Evolutionary conservation across 2,113 vertebrate species (phyloP).

Genomic region (Grallaria varia): DNA sequence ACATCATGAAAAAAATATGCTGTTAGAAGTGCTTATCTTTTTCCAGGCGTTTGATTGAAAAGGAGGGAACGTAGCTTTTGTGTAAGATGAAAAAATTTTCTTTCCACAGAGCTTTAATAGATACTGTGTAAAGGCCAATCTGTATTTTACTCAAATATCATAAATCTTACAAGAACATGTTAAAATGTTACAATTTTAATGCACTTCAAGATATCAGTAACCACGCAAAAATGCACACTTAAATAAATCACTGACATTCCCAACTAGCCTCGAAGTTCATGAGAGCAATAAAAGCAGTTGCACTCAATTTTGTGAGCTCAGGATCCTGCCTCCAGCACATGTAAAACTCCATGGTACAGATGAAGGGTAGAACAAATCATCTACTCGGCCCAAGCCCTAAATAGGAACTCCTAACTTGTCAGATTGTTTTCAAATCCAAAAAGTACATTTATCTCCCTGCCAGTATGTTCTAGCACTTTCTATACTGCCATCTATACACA

Average conservation of each 20-base stretch:
- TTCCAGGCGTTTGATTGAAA: not conserved
- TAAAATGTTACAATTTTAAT: not conserved
- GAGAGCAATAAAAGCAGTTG: fast-evolving
- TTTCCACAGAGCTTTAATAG: not conserved
- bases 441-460: not conserved
- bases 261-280: not conserved
- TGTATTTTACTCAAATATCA: not conserved
- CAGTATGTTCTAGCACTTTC: not conserved
- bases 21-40: not conserved
- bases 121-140: not conserved
- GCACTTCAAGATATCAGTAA: not conserved
- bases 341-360: not conserved
- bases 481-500: not conserved
- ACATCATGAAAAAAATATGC: not conserved
- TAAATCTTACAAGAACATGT: not conserved
- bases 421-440: not conserved
- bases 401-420: not conserved
- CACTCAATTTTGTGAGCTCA: not conserved
- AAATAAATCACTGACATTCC: not conserved
- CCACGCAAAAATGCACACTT: not conserved
- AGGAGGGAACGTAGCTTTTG: not conserved
- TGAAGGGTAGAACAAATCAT: not conserved
- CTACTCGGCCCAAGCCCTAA: not conserved
- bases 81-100: not conserved
- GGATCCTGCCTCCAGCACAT: not conserved